Conservation (phyloP, 2,888 invertebrate genomes). For the Torymus auratus region DNA sequence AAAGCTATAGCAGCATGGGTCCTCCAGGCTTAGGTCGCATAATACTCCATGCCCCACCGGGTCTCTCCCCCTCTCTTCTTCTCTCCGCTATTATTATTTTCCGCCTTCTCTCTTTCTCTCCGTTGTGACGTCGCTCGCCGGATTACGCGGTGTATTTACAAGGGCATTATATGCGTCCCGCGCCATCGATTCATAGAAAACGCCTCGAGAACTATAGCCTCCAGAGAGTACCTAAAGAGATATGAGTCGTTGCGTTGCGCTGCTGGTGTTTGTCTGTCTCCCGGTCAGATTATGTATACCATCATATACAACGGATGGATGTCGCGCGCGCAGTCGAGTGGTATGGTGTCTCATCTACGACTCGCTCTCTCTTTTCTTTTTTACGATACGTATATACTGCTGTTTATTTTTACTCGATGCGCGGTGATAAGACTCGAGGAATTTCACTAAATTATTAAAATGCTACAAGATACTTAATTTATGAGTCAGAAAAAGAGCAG, state of each 20-base stretch:
- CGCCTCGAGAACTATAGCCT: slow-evolving; percentile 42
- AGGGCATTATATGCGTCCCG: slow-evolving; percentile 57
- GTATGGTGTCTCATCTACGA: neutral
- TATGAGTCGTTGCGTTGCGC: neutral
- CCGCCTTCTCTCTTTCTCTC: slow-evolving; percentile 51
- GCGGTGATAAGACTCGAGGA: neutral
- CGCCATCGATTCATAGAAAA: slow-evolving; percentile 54
- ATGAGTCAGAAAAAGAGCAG: no score
- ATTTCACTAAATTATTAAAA: neutral
- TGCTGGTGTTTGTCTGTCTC: slow-evolving; percentile 6
- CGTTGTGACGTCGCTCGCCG: slow-evolving; percentile 57
- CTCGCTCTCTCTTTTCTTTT: no score
- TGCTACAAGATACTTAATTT: no score
- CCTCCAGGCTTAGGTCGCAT: slow-evolving; percentile 15
- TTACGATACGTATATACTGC: no score
- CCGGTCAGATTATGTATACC: slow-evolving; percentile 33
- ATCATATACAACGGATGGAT: slow-evolving; percentile 21
- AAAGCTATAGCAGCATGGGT: slow-evolving; percentile 39
- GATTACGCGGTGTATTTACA: slow-evolving; percentile 66
- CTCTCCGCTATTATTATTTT: slow-evolving; percentile 60
- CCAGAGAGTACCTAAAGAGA: slow-evolving; percentile 40
- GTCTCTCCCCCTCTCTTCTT: no score
- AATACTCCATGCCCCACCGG: neutral
- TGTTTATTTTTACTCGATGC: neutral
- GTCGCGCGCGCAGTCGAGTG: slow-evolving; percentile 13